Evolutionary conservation across 1,140 invertebrate genomes (phyloP).

Genomic region (Trinorchestia longiramus): DNA sequence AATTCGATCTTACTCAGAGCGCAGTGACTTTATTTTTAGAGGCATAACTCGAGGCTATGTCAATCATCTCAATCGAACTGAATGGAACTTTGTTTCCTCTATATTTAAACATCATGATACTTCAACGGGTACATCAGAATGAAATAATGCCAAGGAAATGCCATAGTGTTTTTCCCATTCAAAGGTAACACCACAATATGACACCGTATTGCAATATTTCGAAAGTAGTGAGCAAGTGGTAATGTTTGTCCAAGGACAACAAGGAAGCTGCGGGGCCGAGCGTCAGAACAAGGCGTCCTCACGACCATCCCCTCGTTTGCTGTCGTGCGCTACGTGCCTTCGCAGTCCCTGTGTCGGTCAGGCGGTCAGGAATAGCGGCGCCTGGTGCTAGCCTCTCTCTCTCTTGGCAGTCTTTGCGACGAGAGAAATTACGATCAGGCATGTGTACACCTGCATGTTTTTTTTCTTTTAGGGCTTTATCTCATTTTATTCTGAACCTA

Average conservation of each 20-base stretch:
- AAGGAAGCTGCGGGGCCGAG: not conserved
- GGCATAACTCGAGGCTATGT: not conserved
- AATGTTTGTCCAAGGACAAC: not conserved
- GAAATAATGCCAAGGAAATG: not conserved
- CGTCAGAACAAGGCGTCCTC: not conserved
- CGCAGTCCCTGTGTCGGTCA: no score
- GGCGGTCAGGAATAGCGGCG: not conserved
- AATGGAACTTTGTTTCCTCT: not conserved
- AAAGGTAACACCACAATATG: not conserved
- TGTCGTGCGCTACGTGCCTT: not conserved
- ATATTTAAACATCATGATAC: not conserved
- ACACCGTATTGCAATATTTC: not conserved
- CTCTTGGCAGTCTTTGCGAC: not conserved
- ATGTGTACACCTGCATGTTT: no score
- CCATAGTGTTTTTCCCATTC: not conserved
- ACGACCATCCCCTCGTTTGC: not conserved
- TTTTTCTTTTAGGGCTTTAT: no score
- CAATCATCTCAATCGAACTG: not conserved
- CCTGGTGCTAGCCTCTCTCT: not conserved
- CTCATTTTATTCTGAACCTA: no score
- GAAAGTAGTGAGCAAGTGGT: not conserved
- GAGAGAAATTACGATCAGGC: not conserved
- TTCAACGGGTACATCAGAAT: not conserved
- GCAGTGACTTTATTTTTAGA: not conserved
- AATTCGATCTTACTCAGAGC: not conserved